Evolutionary conservation across 2,797 vertebrate genomes (phyloP).

Genomic region (Poeciliopsis paucimaculata): DNA sequence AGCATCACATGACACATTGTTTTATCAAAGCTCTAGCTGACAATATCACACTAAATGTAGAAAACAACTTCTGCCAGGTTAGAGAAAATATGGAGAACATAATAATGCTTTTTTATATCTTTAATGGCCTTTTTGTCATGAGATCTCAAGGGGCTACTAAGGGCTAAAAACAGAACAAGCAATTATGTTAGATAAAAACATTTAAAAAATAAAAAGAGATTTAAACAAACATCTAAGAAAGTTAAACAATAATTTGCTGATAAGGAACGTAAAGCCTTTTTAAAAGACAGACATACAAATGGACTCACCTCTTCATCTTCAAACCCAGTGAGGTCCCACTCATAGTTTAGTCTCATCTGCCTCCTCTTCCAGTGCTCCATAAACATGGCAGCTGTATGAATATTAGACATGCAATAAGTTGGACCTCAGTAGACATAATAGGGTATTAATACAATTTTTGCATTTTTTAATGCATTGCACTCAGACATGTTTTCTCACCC

Average conservation of each 20-base stretch:
- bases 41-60: background rate
- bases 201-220: too few species aligned
- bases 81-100: background rate
- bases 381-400: conserved; percentile 90
- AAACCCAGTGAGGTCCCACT: conserved; percentile 97
- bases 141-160: too few species aligned
- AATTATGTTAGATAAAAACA: too few species aligned
- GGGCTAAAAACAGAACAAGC: too few species aligned
- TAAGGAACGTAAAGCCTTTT: too few species aligned
- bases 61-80: background rate
- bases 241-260: too few species aligned
- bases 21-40: background rate
- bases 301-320: conserved; percentile 95
- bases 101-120: too few species aligned
- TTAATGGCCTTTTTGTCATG: too few species aligned
- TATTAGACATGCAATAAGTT: background rate
- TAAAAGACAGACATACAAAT: background rate
- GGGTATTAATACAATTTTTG: background rate
- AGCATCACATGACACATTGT: background rate
- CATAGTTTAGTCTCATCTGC: conserved; percentile 97
- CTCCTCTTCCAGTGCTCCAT: conserved; percentile 99
- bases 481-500: conserved; percentile 82
- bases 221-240: too few species aligned
- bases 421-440: background rate
- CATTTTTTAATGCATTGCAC: background rate